Percentiles rank a stretch among this genome's conserved stretches.
phyloP scores from a whole-genome alignment of 1,140 invertebrate genomes.

The Gonioctena quinquepunctata region DNA sequence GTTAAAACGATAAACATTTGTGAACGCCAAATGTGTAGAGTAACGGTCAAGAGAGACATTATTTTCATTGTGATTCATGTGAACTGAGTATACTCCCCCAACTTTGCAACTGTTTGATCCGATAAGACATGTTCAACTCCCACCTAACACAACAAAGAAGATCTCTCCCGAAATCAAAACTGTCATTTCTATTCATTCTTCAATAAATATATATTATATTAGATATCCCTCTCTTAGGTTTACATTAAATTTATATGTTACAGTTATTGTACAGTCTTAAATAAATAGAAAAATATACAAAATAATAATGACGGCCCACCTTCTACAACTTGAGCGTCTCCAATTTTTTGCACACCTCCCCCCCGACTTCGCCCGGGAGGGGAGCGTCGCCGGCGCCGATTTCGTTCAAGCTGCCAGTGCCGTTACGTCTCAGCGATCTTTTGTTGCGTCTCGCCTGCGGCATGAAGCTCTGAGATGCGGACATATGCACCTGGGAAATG shows the following conservation, averaged over 20 bases:
- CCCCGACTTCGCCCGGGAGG: conserved; percentile 33
- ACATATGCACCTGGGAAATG: conserved; percentile 16
- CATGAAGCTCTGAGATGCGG: conserved; percentile 13
- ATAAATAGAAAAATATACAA: conserved; percentile 16
- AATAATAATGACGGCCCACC: background rate
- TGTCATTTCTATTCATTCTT: background rate
- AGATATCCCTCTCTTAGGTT: conserved; percentile 8
- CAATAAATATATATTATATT: conserved; percentile 22
- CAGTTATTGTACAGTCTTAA: conserved; percentile 23
- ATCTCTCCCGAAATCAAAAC: background rate
- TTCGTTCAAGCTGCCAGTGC: conserved; percentile 31
- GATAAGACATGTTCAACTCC: background rate
- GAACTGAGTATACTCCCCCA: too few species aligned
- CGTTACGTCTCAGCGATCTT: conserved; percentile 12
- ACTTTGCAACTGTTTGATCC: too few species aligned
- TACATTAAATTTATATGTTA: conserved; percentile 23
- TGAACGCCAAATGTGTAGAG: too few species aligned
- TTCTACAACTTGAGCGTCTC: conserved; percentile 19
- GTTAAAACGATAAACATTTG: too few species aligned
- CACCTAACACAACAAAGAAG: background rate
- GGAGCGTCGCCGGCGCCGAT: conserved; percentile 51
- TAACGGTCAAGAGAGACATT: too few species aligned
- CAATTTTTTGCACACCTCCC: conserved; percentile 24
- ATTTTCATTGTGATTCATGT: too few species aligned
- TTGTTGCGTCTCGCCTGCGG: conserved; percentile 13